Evolutionary conservation across 2,113 vertebrate species (phyloP), one percentile per base, ranked within the genome.

Genomic region (Rissa tridactyla): DNA sequence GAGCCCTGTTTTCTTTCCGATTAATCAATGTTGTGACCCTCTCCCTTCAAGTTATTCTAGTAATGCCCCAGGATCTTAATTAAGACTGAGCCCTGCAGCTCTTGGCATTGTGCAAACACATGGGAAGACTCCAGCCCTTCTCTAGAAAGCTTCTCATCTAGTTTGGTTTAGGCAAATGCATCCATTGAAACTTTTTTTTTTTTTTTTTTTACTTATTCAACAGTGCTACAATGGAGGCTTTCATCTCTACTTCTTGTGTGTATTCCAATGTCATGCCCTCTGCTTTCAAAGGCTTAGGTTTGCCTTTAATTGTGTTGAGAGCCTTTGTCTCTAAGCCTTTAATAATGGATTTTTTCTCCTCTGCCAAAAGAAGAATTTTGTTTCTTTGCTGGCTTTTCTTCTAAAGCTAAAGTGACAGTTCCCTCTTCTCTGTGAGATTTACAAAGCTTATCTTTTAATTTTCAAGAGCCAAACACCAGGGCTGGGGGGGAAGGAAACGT

Each of bases 361-460:
- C 88, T 95, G 95, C 84, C 90, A 82, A 71, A 97, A 95, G 94
- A 94, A 92, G 91, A 92, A 94, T 97, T 96, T 94, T 81, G 85
- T 94, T 96, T 94, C 92, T 93, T 94, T 75, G 46, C 85, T 92
- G 95, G 92, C 87, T 96, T 94, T 96, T 86, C 87, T 92, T 58
- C 72, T 82, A 93, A 97, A 97, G 92, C 96, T 93, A n/a, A 96
- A 96, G 90, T 96, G 97, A 97, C 95, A 95, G 97, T 96, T 97
- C 95, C 40, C 79, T 88, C 87, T 94, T 91, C 92, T 94, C 19
- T 0, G 4, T 83, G 89, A 93, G 95, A 95, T 96, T 97, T 95
- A 84, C 92, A 94, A 90, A 97, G 93, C 93, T 97, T 96, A 96
- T 96, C 94, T 96, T 96, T 97, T 95, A 93, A 92, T 96, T 97